Conservation (phyloP, 1,140 invertebrate genomes). For the Chrysomallon squamiferum region DNA sequence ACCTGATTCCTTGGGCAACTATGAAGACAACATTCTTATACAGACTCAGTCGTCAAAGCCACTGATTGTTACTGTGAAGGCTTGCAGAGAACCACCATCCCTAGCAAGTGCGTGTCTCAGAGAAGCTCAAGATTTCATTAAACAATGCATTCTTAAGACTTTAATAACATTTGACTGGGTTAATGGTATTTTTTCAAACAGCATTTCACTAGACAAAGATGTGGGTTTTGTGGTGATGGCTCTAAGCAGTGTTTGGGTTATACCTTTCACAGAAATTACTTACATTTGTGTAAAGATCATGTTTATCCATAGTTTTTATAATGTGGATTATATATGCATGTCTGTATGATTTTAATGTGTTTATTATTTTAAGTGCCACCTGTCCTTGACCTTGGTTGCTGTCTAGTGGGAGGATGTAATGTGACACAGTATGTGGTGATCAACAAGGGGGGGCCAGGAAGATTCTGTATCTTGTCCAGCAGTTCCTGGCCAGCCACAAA, state of each 20-base stretch:
- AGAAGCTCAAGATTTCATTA: not conserved
- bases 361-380: constrained; percentile 47
- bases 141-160: not conserved
- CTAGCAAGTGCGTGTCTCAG: constrained; percentile 56
- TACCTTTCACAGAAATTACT: too few species aligned
- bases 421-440: constrained; percentile 53
- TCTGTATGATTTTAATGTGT: too few species aligned
- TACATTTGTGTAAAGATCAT: too few species aligned
- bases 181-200: not conserved
- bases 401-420: constrained; percentile 58
- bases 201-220: not conserved
- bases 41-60: constrained; percentile 55
- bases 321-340: too few species aligned
- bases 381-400: constrained; percentile 55
- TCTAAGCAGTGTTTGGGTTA: too few species aligned
- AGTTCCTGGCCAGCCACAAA: constrained; percentile 59
- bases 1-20: constrained; percentile 60
- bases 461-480: constrained; percentile 59
- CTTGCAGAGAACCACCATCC: constrained; percentile 51
- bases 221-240: not conserved
- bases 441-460: constrained; percentile 59
- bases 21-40: constrained; percentile 57
- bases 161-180: not conserved
- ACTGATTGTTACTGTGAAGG: constrained; percentile 48
- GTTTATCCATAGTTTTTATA: too few species aligned